Evolutionary conservation across 1,140 invertebrate species (phyloP).

Genomic region (Hormaphis cornu): DNA sequence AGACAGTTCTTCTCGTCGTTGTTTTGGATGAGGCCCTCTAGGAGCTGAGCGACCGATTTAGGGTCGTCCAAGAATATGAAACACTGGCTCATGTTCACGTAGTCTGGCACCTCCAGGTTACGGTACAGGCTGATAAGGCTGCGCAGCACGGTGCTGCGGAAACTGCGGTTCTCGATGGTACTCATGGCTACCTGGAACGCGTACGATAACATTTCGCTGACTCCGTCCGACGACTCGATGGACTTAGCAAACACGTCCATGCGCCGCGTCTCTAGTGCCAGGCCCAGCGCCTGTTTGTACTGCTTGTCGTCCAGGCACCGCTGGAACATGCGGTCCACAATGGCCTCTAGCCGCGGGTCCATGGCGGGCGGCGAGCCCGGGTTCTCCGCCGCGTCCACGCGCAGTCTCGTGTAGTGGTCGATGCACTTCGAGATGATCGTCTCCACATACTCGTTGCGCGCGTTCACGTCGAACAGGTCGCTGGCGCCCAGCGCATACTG

Average conservation of each 20-base stretch:
- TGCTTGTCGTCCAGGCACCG: conserved; percentile 88
- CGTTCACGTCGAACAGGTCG: conserved; percentile 86
- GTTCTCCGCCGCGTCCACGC: conserved; percentile 53
- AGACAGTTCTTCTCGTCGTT: conserved; percentile 61
- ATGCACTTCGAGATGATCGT: conserved; percentile 95
- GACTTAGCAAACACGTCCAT: conserved; percentile 93
- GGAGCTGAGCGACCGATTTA: conserved; percentile 75
- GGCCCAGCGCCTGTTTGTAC: conserved; percentile 84
- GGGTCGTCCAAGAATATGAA: conserved; percentile 93
- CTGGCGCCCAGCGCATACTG: conserved; percentile 89
- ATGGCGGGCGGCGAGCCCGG: conserved; percentile 58
- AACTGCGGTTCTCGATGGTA: conserved; percentile 83
- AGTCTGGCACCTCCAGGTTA: conserved; percentile 78
- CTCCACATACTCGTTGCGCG: conserved; percentile 88
- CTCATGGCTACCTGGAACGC: conserved; percentile 94
- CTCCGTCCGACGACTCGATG: conserved; percentile 85
- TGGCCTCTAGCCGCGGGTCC: conserved; percentile 80
- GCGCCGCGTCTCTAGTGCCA: conserved; percentile 86
- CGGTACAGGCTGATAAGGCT: conserved; percentile 84
- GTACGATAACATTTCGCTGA: conserved; percentile 82
- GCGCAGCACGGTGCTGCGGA: conserved; percentile 78
- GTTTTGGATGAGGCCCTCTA: conserved; percentile 76
- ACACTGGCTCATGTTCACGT: conserved; percentile 93
- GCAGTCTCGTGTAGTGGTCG: conserved; percentile 83
- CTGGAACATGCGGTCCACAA: conserved; percentile 95